Percentiles rank a stretch among this genome's conserved stretches.
These are phyloP conservation scores for Carapus acus DNA, from an alignment of 2,797 vertebrate species.

Conservation along the genomic window DNA sequence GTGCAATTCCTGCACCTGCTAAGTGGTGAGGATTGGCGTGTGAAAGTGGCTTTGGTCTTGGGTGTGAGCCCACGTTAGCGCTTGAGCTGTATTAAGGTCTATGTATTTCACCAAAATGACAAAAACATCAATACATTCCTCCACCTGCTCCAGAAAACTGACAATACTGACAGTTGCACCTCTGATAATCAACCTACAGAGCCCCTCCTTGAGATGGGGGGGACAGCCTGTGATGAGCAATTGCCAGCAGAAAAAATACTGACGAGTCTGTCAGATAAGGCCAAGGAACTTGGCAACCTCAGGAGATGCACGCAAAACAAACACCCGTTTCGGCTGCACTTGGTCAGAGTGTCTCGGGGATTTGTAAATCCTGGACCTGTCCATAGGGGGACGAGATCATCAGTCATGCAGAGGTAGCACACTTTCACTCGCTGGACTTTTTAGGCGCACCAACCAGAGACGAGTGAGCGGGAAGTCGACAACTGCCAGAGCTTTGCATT, in stretches of 20 bases:
- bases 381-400: slow-evolving; percentile 41
- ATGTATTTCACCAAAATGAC: background rate
- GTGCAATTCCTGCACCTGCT: no score
- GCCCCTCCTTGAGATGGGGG: slow-evolving; percentile 28
- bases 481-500: no score
- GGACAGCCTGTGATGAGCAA: slow-evolving; percentile 35
- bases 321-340: slow-evolving; percentile 43
- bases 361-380: slow-evolving; percentile 44
- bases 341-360: slow-evolving; percentile 33
- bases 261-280: slow-evolving; percentile 42
- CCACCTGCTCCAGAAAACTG: slow-evolving; percentile 31
- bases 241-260: slow-evolving; percentile 31
- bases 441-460: slow-evolving; percentile 30
- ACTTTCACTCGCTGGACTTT: slow-evolving; percentile 39
- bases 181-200: slow-evolving; percentile 41
- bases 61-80: background rate
- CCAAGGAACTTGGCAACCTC: slow-evolving; percentile 37
- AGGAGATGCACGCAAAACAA: slow-evolving; percentile 44
- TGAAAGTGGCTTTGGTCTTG: no score
- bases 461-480: slow-evolving; percentile 61
- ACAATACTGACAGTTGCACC: slow-evolving; percentile 46
- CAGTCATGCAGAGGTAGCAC: slow-evolving; percentile 37
- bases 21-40: no score
- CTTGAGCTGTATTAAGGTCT: no score
- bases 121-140: slow-evolving; percentile 34